Evolutionary conservation across 1,140 invertebrate genomes (phyloP), one percentile per base, ranked within the genome.

Genomic region (Zaprionus gabonicus): DNA sequence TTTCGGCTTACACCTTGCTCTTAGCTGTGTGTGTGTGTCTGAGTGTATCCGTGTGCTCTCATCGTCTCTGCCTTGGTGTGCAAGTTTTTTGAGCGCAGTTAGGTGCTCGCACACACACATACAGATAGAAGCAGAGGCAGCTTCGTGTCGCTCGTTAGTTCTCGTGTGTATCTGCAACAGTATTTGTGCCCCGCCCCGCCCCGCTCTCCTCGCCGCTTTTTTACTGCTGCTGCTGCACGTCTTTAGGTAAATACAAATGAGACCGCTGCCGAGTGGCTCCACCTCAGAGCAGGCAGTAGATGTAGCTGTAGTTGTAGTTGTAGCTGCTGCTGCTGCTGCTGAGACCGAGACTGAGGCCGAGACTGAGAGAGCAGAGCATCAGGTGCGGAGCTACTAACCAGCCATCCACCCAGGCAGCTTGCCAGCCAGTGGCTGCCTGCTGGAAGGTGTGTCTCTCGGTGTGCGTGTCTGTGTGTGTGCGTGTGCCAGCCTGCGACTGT

Each of bases 171-270:
- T 76, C 62, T 73, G 41, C 51, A 56, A n/a, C 38, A 49, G 46
- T 56, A 53, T 38, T 51, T 56, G 34, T 80, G 78, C 53, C n/a
- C 56, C 55, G 34, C 53, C n/a, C 56, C 55, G 34, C 62, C 20
- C 7, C 28, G 20, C 51, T 55, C 25, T 41, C 27, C 12, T 49
- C 57, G 66, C 53, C 51, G 66, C 51, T 74, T 71, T 58, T 67
- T 57, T 67, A 49, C 67, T 75, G 15, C 66, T 38, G 31, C 69
- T 72, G 72, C 72, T 59, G 75, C 60, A 76, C 77, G 79, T 92
- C 80, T 90, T 76, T 92, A 92, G 91, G 91, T 92, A 92, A 92
- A 92, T 82, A 92, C 84, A 92, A 84, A 92, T 92, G 82, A 88
- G 91, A 80, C 77, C 74, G 66, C 51, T 71, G 64, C 76, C 72